Percentiles rank a stretch among this genome's conserved stretches.
Evolutionary conservation across 2,113 vertebrate species (phyloP).

Genomic region (Bujurquina vittata): DNA sequence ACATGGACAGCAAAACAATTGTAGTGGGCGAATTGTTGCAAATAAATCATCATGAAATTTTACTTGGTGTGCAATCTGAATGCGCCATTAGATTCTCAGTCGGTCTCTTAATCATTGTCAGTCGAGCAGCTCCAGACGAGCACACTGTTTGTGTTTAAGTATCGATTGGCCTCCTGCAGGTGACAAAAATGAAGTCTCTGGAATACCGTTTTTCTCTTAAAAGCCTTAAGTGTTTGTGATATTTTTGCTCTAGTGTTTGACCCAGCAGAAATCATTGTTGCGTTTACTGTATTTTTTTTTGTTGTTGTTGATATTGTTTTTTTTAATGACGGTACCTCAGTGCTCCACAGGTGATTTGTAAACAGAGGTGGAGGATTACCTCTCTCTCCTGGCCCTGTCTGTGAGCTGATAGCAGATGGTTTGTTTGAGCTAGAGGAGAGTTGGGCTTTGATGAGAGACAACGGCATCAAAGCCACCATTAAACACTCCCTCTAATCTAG

Average conservation of each 20-base stretch:
- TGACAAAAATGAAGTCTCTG: conserved; percentile 21
- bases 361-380: conserved; percentile 48
- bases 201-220: conserved; percentile 12
- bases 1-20: conserved; percentile 16
- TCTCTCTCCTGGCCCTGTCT: conserved; percentile 29
- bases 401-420: conserved; percentile 69
- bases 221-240: neutral
- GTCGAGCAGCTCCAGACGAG: conserved; percentile 11
- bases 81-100: conserved; percentile 30
- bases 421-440: conserved; percentile 61
- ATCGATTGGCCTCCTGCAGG: conserved; percentile 41
- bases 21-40: conserved; percentile 25
- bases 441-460: conserved; percentile 62
- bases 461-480: conserved; percentile 73
- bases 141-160: conserved; percentile 22
- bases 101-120: conserved; percentile 13
- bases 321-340: neutral
- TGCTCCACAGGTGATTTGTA: conserved; percentile 23
- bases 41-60: conserved; percentile 28
- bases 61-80: conserved; percentile 7
- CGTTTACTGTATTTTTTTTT: neutral
- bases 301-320: neutral
- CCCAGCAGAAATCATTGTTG: neutral
- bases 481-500: conserved; percentile 72
- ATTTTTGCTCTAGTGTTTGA: conserved; percentile 2